A percentile compares a stretch with the other conserved stretches of the same genome.
These are phyloP conservation scores for Caenorhabditis angaria DNA, from an alignment of 2,888 invertebrate species.

Conservation along the genomic window DNA sequence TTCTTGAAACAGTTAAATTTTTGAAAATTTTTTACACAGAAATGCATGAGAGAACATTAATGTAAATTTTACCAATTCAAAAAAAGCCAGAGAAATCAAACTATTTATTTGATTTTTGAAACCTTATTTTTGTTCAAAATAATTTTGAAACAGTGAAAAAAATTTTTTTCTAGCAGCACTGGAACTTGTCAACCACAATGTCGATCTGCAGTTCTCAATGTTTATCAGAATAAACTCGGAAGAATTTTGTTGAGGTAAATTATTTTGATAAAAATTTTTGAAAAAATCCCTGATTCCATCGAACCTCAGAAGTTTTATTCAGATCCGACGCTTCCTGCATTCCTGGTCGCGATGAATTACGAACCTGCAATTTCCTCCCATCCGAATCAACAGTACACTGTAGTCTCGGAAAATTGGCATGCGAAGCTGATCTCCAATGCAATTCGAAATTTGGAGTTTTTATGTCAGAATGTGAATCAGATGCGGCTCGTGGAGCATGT, in stretches of 20 bases:
- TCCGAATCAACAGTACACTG: slow-evolving; percentile 66
- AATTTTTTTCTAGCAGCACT: slow-evolving; percentile 61
- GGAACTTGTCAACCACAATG: slow-evolving; percentile 71
- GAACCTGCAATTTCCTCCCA: slow-evolving; percentile 69
- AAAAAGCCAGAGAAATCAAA: too few relatives aligned
- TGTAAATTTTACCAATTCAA: too few relatives aligned
- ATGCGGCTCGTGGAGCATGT: slow-evolving; percentile 62
- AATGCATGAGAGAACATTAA: too few relatives aligned
- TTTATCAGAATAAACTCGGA: slow-evolving; percentile 71
- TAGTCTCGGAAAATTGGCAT: slow-evolving; percentile 68
- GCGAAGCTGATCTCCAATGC: slow-evolving; percentile 70
- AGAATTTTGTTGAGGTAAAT: slow-evolving; percentile 33
- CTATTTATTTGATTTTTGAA: too few relatives aligned
- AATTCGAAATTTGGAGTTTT: slow-evolving; percentile 70
- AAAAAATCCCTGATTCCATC: too few relatives aligned
- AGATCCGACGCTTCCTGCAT: slow-evolving; percentile 68
- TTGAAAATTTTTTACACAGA: too few relatives aligned
- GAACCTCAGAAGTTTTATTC: neutral
- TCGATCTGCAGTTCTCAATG: slow-evolving; percentile 67
- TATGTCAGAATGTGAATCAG: slow-evolving; percentile 70
- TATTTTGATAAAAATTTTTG: slow-evolving; percentile 8
- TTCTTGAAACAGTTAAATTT: too few relatives aligned
- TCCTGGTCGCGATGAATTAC: slow-evolving; percentile 67
- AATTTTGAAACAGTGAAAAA: neutral
- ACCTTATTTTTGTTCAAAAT: too few relatives aligned